Base-by-base conservation (phyloP, 1,140 invertebrate species). In the Catajapyx aquilonaris region DNA sequence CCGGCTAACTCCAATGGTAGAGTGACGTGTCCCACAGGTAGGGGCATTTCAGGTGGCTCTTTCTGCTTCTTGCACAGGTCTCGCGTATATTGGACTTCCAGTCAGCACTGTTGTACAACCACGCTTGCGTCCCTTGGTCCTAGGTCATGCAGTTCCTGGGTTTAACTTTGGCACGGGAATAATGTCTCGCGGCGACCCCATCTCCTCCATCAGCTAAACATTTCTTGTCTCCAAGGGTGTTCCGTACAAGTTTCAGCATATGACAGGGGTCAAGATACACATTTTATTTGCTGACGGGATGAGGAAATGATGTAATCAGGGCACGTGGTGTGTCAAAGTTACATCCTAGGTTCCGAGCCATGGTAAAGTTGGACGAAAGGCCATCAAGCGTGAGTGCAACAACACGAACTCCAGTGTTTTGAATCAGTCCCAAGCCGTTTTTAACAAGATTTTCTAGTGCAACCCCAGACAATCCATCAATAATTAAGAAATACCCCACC, bases 341-440 rank as follows among this genome's bases (percentile, higher is more conserved):
- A 20, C 47, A 44, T 16, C 44, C 45, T 31, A 52, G 38, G 38
- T 28, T 2, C 23, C 21, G 37, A 32, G 34, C 39, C 47, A 48
- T 49, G 15, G 17, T 25, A 9, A 52, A 22, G 43, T 52, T 52
- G 11, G 31, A 40, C 31, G 41, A 4, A 20, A 43, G 38, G 7
- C 52, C 49, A 52, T 54, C 49, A 47, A 50, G 54, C 20, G 49
- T 53, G 38, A 54, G 38, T 11, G 51, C 46, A 32, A 38, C 20
- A 13, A 52, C 43, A 22, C 31, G 43, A 2, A 47, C 18, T n/a
- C 40, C 41, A 18, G 35, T 38, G 5, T 47, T 34, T 20, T 49
- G 31, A 7, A 46, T 17, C 5, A 45, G 21, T 23, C 42, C n/a
- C 13, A 52, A 42, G 31, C 21, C 31, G 31, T 41, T 42, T 33